phyloP scores from a whole-genome alignment of 2,113 vertebrate species.

The Neotragus pygmaeus region DNA sequence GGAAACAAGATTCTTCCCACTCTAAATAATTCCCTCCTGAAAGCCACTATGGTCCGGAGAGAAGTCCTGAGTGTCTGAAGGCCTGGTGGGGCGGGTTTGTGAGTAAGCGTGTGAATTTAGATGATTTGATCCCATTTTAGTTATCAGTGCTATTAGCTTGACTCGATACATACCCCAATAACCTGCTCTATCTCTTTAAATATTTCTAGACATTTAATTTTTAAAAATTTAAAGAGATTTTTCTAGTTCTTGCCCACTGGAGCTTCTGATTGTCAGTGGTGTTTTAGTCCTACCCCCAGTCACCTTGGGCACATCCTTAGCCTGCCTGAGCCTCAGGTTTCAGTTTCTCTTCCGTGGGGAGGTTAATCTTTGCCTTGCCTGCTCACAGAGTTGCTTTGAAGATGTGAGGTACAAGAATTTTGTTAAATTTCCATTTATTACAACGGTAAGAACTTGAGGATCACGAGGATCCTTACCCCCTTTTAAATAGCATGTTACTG shows the following conservation, averaged over 20 bases:
- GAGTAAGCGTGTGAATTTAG: not conserved
- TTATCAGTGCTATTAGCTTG: not conserved
- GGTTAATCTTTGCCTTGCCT: not conserved
- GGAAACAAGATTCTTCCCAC: not conserved
- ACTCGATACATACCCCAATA: not conserved
- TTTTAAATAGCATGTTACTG: not conserved
- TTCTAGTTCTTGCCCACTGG: not conserved
- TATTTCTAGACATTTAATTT: not conserved
- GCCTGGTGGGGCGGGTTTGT: not conserved
- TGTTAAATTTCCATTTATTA: not conserved
- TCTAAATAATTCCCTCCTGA: not conserved
- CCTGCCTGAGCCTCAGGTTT: not conserved
- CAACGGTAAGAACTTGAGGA: not conserved
- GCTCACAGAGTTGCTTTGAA: not conserved
- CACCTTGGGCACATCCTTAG: not conserved
- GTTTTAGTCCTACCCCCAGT: not conserved
- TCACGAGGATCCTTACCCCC: not conserved
- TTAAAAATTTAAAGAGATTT: not conserved
- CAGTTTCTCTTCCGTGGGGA: not conserved
- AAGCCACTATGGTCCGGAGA: not conserved
- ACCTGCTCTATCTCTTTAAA: not conserved
- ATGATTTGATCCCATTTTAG: not conserved
- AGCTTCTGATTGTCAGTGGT: not conserved
- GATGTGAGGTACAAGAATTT: not conserved
- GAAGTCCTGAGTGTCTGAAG: not conserved